A percentile compares a stretch with the other conserved stretches of the same genome.
phyloP scores from a whole-genome alignment of 2,888 invertebrate species.

The Drosophila nr. medialis region DNA sequence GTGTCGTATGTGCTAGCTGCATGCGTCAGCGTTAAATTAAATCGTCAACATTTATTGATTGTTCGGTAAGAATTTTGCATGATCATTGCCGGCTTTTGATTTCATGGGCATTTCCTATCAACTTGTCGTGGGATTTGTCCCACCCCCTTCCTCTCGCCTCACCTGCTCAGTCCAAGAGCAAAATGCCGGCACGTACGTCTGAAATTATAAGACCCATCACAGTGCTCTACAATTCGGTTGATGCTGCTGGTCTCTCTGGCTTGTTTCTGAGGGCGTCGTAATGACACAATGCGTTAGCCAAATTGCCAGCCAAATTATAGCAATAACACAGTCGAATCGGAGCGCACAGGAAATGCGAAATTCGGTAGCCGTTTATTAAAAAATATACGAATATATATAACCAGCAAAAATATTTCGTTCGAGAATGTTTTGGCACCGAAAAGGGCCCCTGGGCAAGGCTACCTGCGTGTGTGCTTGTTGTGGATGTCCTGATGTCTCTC shows the following conservation, averaged over 20 bases:
- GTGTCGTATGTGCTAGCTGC: conserved; percentile 34
- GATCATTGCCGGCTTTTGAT: conserved; percentile 77
- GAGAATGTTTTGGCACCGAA: conserved; percentile 11
- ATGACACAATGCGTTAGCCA: conserved; percentile 71
- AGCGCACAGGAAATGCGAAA: conserved; percentile 77
- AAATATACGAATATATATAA: conserved; percentile 40
- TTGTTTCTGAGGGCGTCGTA: conserved; percentile 53
- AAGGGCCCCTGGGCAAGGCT: conserved; percentile 31
- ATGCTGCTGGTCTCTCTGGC: background rate
- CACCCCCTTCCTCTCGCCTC: background rate
- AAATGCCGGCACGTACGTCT: conserved; percentile 72
- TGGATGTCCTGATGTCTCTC: conserved; percentile 41
- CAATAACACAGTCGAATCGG: conserved; percentile 30
- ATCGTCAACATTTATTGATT: conserved; percentile 79
- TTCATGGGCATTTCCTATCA: conserved; percentile 69
- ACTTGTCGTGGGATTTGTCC: conserved; percentile 61
- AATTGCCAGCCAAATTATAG: conserved; percentile 76
- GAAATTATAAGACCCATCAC: conserved; percentile 54
- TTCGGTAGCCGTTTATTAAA: conserved; percentile 79
- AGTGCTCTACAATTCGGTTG: conserved; percentile 6
- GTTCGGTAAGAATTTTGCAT: conserved; percentile 66
- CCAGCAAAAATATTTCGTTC: conserved; percentile 28
- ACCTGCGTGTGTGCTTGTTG: conserved; percentile 43
- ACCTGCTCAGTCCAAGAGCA: background rate
- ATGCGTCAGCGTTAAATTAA: conserved; percentile 79